Percentiles rank a stretch among this genome's conserved stretches.
Evolutionary conservation across 1,140 invertebrate species (phyloP).

Genomic region (Phocides pigmalion): DNA sequence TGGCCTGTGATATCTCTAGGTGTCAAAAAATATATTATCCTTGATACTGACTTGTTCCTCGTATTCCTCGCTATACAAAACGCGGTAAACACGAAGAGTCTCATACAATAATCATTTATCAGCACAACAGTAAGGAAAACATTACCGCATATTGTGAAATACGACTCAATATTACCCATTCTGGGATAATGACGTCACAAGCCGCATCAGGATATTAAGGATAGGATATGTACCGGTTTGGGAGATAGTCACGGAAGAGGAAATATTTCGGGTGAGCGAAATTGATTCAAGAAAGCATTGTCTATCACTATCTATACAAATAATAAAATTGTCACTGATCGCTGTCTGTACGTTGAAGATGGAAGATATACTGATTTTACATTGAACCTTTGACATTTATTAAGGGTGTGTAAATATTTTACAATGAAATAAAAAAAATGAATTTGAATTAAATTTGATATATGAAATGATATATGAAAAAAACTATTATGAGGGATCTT

Average conservation of each 20-base stretch:
- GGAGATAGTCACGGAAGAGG: neutral
- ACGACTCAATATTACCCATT: slow-evolving; percentile 17
- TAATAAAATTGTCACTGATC: too few relatives aligned
- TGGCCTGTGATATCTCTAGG: too few relatives aligned
- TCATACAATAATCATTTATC: slow-evolving; percentile 22
- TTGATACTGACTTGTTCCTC: neutral
- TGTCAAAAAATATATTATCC: too few relatives aligned
- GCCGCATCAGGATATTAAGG: neutral
- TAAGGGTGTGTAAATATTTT: too few relatives aligned
- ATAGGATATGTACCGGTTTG: neutral
- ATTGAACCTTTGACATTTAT: too few relatives aligned
- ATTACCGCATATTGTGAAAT: slow-evolving; percentile 20
- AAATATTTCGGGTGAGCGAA: neutral
- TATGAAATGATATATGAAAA: too few relatives aligned
- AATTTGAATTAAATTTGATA: too few relatives aligned
- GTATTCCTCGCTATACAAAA: neutral
- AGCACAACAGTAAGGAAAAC: slow-evolving; percentile 18
- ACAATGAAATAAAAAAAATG: too few relatives aligned
- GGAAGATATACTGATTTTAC: too few relatives aligned
- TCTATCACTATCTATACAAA: too few relatives aligned
- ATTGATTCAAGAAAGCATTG: neutral
- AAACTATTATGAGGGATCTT: too few relatives aligned
- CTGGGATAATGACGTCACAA: slow-evolving; percentile 14
- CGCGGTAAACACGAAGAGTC: neutral
- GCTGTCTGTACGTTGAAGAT: too few relatives aligned